Base-by-base conservation (phyloP, 2,888 invertebrate species). In the Lepidochitona cinerea region DNA sequence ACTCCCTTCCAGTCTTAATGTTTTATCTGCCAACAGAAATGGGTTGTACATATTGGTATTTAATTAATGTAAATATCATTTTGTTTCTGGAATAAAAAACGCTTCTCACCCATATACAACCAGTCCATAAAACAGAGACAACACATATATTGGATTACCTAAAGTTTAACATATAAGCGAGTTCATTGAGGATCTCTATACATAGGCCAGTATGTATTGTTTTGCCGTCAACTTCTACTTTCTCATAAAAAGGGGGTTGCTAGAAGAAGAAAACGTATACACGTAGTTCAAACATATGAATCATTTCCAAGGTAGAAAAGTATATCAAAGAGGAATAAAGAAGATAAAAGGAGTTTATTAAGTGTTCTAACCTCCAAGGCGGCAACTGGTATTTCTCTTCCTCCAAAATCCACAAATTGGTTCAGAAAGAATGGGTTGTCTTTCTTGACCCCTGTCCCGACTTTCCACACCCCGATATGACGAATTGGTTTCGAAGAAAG, bases 401-500 rank as follows among this genome's bases (percentile, higher is more conserved):
- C 59, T 7, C 32, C 59, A 59, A 59, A 59, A 59, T 59, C 59
- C 59, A 59, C 59, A 59, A 59, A 59, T 26, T 59, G 23, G 59
- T 59, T 59, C 23, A 29, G 59, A 29, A 59, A 59, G 23, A 29
- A 29, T 59, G 4, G 1, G 2, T 9, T 23, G 23, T 26, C 23
- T 14, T 29, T 23, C 26, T 14, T 14, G 4, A 59, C 12, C 12
- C 59, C 59, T 3, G 12, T 3, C 14, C 1, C 12, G 29, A 2
- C 1, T 23, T 18, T 59, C 59, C 59, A 59, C 12, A 29, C 59
- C 14, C 59, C 59, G 26, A 59, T 9, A 1, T 7, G 7, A 29
- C 1, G 14, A 29, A 59, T 29, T 14, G 59, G 12, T 2, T 23
- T 14, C 23, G 2, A 4, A 32, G 23, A 4, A 2, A 29, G 23